Base-by-base conservation (phyloP, 2,797 vertebrate genomes). In the Novumbra hubbsi region DNA sequence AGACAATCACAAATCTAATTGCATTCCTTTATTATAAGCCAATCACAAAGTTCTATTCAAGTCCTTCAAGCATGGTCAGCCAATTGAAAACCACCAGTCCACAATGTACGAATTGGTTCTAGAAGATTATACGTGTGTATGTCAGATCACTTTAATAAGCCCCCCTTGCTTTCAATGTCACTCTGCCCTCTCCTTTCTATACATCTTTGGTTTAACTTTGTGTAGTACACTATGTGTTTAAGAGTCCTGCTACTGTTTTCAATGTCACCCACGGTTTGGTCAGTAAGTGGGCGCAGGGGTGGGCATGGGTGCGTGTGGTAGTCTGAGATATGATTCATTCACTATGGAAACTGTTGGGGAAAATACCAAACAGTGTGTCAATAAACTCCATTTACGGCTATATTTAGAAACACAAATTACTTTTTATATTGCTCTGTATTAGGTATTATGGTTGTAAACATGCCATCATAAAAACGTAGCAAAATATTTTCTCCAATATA, bases 241-340 rank as follows among this genome's bases (percentile, higher is more conserved):
- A n/a, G 30, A 34, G 21, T 21, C 24, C n/a, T 24, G 19, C 65
- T 34, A 11, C 34, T 21, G 65, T 67, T 34, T 45, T 45, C 19
- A 67, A 21, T 67, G 34, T 67, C 34, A 67, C 65, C 41, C 66
- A 41, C n/a, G 32, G 21, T 34, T 68, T 34, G 21, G 34, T 45
- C n/a, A 45, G 5, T 68, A 11, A 9, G 45, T 41, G 66, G 38
- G 66, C 38, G 24, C 2, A 0, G 66, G 17, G 1, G 32, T 45
- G 41, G 34, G 45, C 28, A 15, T 63, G 38, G 4, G 50, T 70
- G 66, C 21, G 60, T 71, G 60, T 50, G 75, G 21, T 24, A 71
- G 38, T 27, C 17, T 16, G 68, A 34, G n/a, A 28, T 24, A 68
- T 68, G 4, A 45, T 34, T 41, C n/a, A 68, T n/a, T 68, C 66